Base-by-base conservation (phyloP, 2,797 vertebrate genomes). In the Nannoperca australis region DNA sequence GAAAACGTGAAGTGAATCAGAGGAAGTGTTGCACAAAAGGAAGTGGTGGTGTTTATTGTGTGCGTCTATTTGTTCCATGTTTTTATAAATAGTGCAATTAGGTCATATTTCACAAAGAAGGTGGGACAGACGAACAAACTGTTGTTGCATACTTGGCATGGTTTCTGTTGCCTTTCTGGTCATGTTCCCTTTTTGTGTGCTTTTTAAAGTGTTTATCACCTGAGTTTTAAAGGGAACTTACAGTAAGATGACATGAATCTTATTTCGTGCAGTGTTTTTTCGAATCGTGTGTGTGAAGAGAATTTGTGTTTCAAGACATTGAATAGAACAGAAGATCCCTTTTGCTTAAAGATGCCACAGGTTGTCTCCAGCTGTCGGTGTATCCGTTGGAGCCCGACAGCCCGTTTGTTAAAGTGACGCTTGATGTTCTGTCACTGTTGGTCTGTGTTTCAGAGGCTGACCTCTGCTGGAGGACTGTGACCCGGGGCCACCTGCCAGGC, bases 21-120 rank as follows among this genome's bases (percentile, higher is more conserved):
- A 95, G 94, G 94, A 96, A 95, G 93, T 92, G 79, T 92, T 95
- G 56, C 93, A 88, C 90, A 93, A 96, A 88, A 94, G 95, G 95
- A 95, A 94, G 92, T 93, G 87, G 83, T 82, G 85, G 56, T 82
- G 45, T 58, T 80, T 64, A 76, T 17, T 44, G n/a, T 55, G 56
- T 15, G 2, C 3, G n/a, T 76, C 59, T 81, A 34, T 69, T 85
- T 89, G 89, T 92, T 92, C 82, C 87, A 85, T 66, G 50, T 70
- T 83, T 83, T 78, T 84, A 54, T 50, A 54, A 64, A 58, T 71
- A 53, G 45, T 71, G 40, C 68, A 71, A 50, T 78, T 54, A 38
- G 73, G 47, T 32, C 7, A 17, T 53, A 17, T 81, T 73, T 70
- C 49, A 66, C 22, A 66, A 53, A 64, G 34, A 63, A 32, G 47